Evolutionary conservation across 2,113 vertebrate species (phyloP), one percentile per base, ranked within the genome.

Genomic region (Nansenia antarctica): DNA sequence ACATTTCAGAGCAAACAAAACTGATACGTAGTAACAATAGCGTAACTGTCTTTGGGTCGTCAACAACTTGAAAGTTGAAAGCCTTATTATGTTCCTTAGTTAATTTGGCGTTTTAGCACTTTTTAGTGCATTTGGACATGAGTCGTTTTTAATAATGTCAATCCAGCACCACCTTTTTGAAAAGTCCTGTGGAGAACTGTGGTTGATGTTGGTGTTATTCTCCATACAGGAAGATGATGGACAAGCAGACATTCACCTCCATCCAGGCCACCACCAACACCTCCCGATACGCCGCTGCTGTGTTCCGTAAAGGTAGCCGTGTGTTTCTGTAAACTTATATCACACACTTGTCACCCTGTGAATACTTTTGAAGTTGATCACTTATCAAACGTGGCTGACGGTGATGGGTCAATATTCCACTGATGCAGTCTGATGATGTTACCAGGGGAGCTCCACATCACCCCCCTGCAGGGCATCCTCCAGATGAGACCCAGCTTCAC

Each of bases 401-500:
- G 18, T 53, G 35, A 37, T 11, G 9, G 8, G 45, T 53, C n/a
- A 27, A 18, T 26, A 32, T 58, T 26, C n/a, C 55, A 58, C 29
- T 58, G 7, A 30, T 2, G 12, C 42, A 18, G 3, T 53, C 6
- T n/a, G 15, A 20, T 20, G 52, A 20, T 68, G 9, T 45, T 2
- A 26, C 35, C 82, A 99, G 98, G 98, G 66, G 97, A 99, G 85
- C 94, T 99, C 79, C 98, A 99, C 67, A 72, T 99, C 80, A 99
- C 97, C 0, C 98, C 98, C 20, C 87, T 99, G 73, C 94, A 96
- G 1, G 97, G 98, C 72, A 98, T 99, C 89, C 93, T 99, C 67
- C 98, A 99, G 87, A 87, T 99, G 90, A 94, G 96, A 49, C 98
- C 98, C 52, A 98, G 96, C 83, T 99, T 99, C 84, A 92, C 94